Base-by-base conservation (phyloP, 2,888 invertebrate species). In the Brachycybe producta region DNA sequence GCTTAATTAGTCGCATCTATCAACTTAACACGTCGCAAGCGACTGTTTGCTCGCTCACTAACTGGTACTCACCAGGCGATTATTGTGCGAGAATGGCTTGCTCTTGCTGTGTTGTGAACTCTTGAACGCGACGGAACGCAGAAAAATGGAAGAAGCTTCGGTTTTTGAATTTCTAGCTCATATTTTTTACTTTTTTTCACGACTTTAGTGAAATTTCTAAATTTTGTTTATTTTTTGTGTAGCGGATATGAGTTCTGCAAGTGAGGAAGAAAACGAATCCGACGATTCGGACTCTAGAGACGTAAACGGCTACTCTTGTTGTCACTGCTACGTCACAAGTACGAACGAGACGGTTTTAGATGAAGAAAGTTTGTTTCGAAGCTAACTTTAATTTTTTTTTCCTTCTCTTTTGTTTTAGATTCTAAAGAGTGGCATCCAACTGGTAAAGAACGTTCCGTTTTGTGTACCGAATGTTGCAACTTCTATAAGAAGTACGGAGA, bases 271-370 rank as follows among this genome's bases (percentile, higher is more conserved):
- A 67, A 86, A 85, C 70, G 91, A 91, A 57, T 91, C 91, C 66
- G 90, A 91, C 67, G 92, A 92, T 68, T 90, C 90, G 67, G 91
- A 91, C 70, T 90, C 87, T 52, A 77, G 90, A 64, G 86, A 88
- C 63, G 80, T 87, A 59, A 70, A 71, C 55, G 70, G 73, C 26
- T 83, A 76, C 61, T 71, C 78, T 43, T 84, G 84, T 61, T 77
- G 79, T 55, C 80, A 83, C 63, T 84, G 84, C 63, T 80, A 77
- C 60, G 76, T 79, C 3, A 80, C 79, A 54, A 78, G 78, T 79
- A 70, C 15, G 39, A 39, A 39, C 8, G 8, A 39, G 8, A 11
- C 39, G 17, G 11, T 13, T 13, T 42, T 42, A 11, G 13, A 7
- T 8, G 7, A 17, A 32, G 11, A 40, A 11, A 11, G 44, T 15